phyloP scores from a whole-genome alignment of 2,797 vertebrate genomes.

The Hemitrygon akajei region DNA sequence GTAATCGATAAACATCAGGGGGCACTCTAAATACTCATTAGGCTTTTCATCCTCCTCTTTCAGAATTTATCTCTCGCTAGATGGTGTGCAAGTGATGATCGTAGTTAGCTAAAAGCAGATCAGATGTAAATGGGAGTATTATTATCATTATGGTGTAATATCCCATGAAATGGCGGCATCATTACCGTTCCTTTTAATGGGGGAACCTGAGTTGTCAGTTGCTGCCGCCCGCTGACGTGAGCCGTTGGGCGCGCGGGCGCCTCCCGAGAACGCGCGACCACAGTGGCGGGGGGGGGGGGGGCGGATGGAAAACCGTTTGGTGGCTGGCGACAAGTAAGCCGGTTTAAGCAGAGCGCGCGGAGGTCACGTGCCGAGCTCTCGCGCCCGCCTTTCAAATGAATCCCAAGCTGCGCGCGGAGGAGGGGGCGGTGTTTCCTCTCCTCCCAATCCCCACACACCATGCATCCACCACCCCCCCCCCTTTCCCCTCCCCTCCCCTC shows the following conservation, averaged over 20 bases:
- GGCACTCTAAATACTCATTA: conserved; percentile 79
- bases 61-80: conserved; percentile 84
- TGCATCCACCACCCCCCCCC: too few species aligned
- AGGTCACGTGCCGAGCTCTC: background rate
- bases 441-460: too few species aligned
- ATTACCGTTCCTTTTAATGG: conserved; percentile 85
- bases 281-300: too few species aligned
- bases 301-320: too few species aligned
- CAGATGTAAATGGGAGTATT: conserved; percentile 91
- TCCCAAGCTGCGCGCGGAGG: too few species aligned
- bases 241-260: background rate
- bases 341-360: background rate
- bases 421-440: background rate
- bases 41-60: conserved; percentile 72
- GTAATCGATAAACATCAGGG: conserved; percentile 65
- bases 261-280: too few species aligned
- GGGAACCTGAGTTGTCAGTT: conserved; percentile 40
- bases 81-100: conserved; percentile 80
- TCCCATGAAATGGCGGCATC: conserved; percentile 96
- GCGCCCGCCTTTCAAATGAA: too few species aligned
- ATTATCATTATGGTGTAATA: conserved; percentile 99
- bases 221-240: background rate
- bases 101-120: conserved; percentile 77
- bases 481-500: too few species aligned
- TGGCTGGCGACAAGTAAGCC: too few species aligned